phyloP scores from a whole-genome alignment of 2,888 invertebrate genomes.

The Iphiclides podalirius region DNA sequence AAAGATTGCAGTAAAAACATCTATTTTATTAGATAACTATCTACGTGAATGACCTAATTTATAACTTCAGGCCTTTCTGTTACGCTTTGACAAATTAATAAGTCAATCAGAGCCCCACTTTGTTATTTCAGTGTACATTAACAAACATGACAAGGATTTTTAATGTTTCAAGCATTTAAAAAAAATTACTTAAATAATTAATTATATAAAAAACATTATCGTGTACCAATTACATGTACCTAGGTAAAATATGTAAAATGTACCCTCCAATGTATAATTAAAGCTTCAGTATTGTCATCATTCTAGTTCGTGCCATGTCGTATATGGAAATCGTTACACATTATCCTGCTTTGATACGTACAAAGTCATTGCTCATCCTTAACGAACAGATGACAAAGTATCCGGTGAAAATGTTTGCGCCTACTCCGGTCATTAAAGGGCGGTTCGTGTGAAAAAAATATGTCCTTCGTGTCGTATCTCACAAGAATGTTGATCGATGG shows the following conservation, averaged over 20 bases:
- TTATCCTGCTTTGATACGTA: neutral
- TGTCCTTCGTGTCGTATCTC: conserved; percentile 63
- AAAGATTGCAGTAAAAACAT: too few relatives aligned
- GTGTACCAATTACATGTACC: too few relatives aligned
- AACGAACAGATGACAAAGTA: conserved; percentile 24
- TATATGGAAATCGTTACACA: too few relatives aligned
- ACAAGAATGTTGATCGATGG: conserved; percentile 64
- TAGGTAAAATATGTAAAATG: too few relatives aligned
- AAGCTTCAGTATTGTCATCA: too few relatives aligned
- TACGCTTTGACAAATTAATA: neutral
- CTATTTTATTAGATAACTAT: neutral
- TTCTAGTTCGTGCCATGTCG: too few relatives aligned
- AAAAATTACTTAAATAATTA: too few relatives aligned
- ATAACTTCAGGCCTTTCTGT: neutral
- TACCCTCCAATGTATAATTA: too few relatives aligned
- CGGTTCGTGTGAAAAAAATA: conserved; percentile 55
- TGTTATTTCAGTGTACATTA: too few relatives aligned
- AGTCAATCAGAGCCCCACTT: neutral
- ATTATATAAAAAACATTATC: too few relatives aligned
- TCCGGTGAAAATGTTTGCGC: conserved; percentile 25
- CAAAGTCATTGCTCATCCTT: conserved; percentile 3
- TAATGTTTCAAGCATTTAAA: too few relatives aligned
- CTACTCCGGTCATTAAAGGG: conserved; percentile 31
- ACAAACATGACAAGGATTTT: too few relatives aligned
- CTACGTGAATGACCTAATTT: neutral